phyloP scores from a whole-genome alignment of 2,888 invertebrate species.

The Vanessa cardui region DNA sequence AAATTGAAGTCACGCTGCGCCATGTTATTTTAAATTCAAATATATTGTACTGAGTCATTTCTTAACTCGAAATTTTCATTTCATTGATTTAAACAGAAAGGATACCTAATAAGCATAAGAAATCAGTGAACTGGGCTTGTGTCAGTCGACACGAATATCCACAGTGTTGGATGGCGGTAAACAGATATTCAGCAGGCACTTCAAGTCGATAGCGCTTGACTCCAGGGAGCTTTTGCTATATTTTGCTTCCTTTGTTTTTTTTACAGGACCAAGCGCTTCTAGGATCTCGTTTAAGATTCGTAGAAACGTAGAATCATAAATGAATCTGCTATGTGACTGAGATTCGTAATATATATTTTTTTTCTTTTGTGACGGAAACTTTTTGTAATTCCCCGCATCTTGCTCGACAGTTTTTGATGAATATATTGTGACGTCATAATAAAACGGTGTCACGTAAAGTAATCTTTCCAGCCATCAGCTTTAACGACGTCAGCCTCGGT shows the following conservation, averaged over 20 bases:
- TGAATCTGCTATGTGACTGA: slow-evolving; percentile 12
- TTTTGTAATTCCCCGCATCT: slow-evolving; percentile 41
- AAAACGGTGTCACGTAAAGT: slow-evolving; percentile 44
- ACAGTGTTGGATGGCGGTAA: slow-evolving; percentile 25
- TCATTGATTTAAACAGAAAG: background rate
- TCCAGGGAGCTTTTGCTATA: slow-evolving; percentile 54
- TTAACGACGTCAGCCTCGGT: slow-evolving; percentile 48
- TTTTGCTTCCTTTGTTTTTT: slow-evolving; percentile 37
- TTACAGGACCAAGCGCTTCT: slow-evolving; percentile 19
- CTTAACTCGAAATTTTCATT: background rate
- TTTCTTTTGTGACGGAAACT: background rate
- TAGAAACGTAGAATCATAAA: slow-evolving; percentile 14
- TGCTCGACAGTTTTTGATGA: slow-evolving; percentile 54
- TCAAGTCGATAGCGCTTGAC: slow-evolving; percentile 44
- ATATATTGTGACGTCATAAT: slow-evolving; percentile 48
- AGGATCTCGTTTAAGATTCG: slow-evolving; percentile 19
- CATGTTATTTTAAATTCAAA: too few species aligned
- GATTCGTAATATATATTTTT: slow-evolving; percentile 14
- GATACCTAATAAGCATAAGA: background rate
- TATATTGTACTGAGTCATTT: too few species aligned
- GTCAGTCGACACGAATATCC: slow-evolving; percentile 17
- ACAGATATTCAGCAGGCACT: slow-evolving; percentile 39
- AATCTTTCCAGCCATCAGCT: slow-evolving; percentile 50
- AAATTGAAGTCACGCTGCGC: too few species aligned
- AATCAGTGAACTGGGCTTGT: slow-evolving; percentile 5